Percentiles rank a stretch among this genome's conserved stretches.
phyloP scores from a whole-genome alignment of 2,113 vertebrate genomes.

The Poecile atricapillus region DNA sequence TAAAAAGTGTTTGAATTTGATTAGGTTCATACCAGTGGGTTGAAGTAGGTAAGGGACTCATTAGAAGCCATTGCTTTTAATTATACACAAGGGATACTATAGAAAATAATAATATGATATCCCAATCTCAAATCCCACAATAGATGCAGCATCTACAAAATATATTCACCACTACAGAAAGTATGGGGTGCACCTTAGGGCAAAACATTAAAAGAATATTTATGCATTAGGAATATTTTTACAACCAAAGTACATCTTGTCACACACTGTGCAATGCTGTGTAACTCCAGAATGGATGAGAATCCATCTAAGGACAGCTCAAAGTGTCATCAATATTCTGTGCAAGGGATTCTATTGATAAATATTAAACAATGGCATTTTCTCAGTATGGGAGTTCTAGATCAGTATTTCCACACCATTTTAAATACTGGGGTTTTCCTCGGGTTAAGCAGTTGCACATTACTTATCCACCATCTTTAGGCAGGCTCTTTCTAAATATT shows the following conservation, averaged over 20 bases:
- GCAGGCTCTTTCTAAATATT: slow-evolving; percentile 47
- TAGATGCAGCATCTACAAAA: neutral
- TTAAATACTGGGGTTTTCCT: slow-evolving; percentile 6
- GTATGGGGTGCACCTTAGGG: neutral
- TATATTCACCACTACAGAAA: neutral
- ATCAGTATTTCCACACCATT: slow-evolving; percentile 4
- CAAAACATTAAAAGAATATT: slow-evolving; percentile 2
- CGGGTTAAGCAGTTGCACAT: neutral
- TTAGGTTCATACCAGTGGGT: neutral
- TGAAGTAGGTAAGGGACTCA: neutral
- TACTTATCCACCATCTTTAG: slow-evolving; percentile 32
- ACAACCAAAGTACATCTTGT: slow-evolving; percentile 4
- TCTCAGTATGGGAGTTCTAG: slow-evolving; percentile 13
- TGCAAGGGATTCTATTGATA: slow-evolving; percentile 31
- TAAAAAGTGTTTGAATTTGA: neutral
- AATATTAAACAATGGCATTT: slow-evolving; percentile 45
- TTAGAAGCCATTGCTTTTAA: slow-evolving; percentile 12
- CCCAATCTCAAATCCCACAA: neutral
- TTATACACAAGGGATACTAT: neutral
- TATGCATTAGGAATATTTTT: slow-evolving; percentile 1
- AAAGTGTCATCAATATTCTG: slow-evolving; percentile 3
- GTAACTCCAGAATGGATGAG: neutral
- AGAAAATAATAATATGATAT: neutral
- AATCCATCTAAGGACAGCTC: slow-evolving; percentile 21
- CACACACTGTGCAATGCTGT: neutral